These are phyloP conservation scores for Calameuta pallipes DNA, from an alignment of 2,888 invertebrate genomes.

Conservation along the genomic window DNA sequence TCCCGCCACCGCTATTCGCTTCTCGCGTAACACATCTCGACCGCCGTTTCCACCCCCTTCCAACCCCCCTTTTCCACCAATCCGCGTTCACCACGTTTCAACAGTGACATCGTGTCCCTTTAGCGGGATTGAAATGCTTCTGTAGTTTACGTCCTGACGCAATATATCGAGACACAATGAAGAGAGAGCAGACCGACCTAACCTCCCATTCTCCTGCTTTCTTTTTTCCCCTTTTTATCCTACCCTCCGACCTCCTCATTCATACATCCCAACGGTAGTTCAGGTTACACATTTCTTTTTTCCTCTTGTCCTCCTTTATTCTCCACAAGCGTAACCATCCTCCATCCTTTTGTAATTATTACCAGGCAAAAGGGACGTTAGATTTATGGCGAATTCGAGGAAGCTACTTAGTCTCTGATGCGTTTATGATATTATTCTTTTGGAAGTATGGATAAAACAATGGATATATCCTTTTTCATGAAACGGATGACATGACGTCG, in stretches of 20 bases:
- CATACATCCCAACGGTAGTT: not conserved
- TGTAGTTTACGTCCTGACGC: not conserved
- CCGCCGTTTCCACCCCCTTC: too few species aligned
- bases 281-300: not conserved
- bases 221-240: not conserved
- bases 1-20: too few species aligned
- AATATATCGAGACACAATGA: slow-evolving; percentile 1
- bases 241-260: not conserved
- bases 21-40: too few species aligned
- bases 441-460: too few species aligned
- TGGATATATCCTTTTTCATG: too few species aligned
- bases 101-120: slow-evolving; percentile 2
- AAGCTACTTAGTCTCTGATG: too few species aligned
- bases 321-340: not conserved
- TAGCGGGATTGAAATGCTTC: not conserved
- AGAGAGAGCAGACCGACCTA: not conserved
- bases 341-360: too few species aligned
- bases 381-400: too few species aligned
- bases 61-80: too few species aligned
- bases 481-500: too few species aligned
- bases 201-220: not conserved
- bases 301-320: not conserved
- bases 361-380: not conserved
- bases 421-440: too few species aligned
- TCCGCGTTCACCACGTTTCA: not conserved